Percentiles rank a stretch among this genome's conserved stretches.
These are phyloP conservation scores for Oriolus oriolus DNA, from an alignment of 2,113 vertebrate genomes.

Conservation along the genomic window DNA sequence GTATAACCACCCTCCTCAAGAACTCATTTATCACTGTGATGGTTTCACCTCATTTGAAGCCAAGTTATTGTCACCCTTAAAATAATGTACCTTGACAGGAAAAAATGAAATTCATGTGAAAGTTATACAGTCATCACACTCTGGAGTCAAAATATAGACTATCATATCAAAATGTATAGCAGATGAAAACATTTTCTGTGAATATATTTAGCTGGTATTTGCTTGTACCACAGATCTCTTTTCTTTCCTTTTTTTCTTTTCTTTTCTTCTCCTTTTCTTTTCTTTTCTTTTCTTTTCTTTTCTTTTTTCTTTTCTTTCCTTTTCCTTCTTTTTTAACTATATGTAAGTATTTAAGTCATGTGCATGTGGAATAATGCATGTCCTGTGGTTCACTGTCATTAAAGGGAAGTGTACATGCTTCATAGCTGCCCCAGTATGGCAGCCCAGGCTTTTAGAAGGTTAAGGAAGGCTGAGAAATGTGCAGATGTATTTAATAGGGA, in stretches of 20 bases:
- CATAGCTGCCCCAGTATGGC: neutral
- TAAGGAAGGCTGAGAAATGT: constrained; percentile 31
- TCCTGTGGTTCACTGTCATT: constrained; percentile 35
- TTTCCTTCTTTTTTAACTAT: neutral
- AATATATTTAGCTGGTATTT: constrained; percentile 50
- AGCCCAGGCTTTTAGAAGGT: constrained; percentile 15
- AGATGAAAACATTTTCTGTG: constrained; percentile 36
- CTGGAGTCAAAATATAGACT: constrained; percentile 74
- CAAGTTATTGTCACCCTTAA: constrained; percentile 83
- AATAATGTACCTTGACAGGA: constrained; percentile 74
- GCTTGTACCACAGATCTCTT: neutral
- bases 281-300: neutral
- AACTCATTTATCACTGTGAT: constrained; percentile 80
- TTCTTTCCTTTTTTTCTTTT: too few relatives aligned
- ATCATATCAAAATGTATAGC: constrained; percentile 62
- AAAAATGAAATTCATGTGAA: constrained; percentile 75
- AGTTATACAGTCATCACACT: constrained; percentile 69
- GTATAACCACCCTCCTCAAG: constrained; percentile 59
- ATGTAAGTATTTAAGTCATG: constrained; percentile 58
- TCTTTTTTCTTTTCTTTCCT: neutral
- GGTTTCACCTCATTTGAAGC: constrained; percentile 81
- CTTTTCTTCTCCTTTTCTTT: neutral
- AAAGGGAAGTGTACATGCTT: constrained; percentile 33
- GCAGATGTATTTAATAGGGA: constrained; percentile 61
- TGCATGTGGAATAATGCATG: constrained; percentile 27